Base-by-base conservation (phyloP, 2,797 vertebrate genomes). In the Argyrosomus regius region DNA sequence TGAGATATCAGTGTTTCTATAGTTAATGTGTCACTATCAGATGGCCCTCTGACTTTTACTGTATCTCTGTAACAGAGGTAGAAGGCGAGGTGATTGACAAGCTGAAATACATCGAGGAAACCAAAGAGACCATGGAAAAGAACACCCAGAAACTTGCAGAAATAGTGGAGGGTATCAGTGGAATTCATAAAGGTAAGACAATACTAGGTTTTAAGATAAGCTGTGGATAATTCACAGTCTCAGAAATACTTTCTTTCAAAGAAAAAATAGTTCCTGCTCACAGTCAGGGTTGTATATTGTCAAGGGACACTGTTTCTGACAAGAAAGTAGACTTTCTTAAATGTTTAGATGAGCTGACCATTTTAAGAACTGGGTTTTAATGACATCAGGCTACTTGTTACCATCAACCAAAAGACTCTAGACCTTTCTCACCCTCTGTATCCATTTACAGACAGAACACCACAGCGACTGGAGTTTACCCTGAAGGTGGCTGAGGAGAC, bases 81-180 rank as follows among this genome's bases (percentile, higher is more conserved):
- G 87, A n/a, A 69, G 77, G 9, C 64, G 92, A 92, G 0, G 91
- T 97, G 48, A 49, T 72, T 8, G 97, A 98, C 80, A 94, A 95
- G 41, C 83, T 92, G 45, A 94, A 70, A 52, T 97, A 95, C 16
- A 95, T 98, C 0, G 95, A 96, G 16, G 96, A 96, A 87, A 97
- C 96, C 31, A 86, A 94, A 52, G 94, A 93, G 61, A 96, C 92
- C 67, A 95, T 96, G 94, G 92, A 86, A 0, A 79, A 89, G 66
- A 94, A 97, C 69, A 74, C 48, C 77, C 81, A 81, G 57, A 96
- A 91, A 12, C 90, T 99, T 59, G 84, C 88, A 59, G 95, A 93
- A 64, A 86, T 96, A 3, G 64, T 94, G 1, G 66, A 91, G 35
- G 93, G 93, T 52, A 94, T 99, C 6, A 90, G 92, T 41, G 89